phyloP scores from a whole-genome alignment of 2,113 vertebrate genomes.

The Paramormyrops kingsleyae region DNA sequence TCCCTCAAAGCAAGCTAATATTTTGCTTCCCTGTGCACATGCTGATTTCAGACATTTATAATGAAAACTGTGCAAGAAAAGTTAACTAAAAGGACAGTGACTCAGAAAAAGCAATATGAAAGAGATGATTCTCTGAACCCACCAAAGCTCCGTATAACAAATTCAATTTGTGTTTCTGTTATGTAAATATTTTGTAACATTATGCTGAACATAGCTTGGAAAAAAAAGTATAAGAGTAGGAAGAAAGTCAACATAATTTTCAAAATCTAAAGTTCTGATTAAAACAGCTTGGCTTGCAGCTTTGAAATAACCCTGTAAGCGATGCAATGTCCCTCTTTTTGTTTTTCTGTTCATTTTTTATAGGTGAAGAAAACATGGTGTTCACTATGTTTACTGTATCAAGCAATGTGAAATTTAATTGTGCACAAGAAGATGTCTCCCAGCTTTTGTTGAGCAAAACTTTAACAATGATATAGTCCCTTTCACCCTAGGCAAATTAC shows the following conservation, averaged over 20 bases:
- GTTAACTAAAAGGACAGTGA: background rate
- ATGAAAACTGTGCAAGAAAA: background rate
- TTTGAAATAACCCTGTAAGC: background rate
- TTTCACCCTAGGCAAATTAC: background rate
- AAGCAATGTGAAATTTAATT: background rate
- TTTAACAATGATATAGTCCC: background rate
- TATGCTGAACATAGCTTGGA: background rate
- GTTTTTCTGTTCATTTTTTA: background rate
- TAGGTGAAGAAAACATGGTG: background rate
- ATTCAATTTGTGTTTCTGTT: background rate
- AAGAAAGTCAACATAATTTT: background rate
- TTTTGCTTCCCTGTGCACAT: background rate
- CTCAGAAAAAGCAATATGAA: background rate
- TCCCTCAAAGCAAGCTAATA: background rate
- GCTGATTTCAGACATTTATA: background rate
- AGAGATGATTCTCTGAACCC: background rate
- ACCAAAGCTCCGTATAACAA: background rate
- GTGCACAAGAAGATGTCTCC: background rate
- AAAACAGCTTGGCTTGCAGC: background rate
- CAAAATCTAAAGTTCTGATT: background rate
- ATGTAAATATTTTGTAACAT: background rate
- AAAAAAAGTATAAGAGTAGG: background rate
- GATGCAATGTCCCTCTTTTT: background rate
- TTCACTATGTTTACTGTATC: background rate
- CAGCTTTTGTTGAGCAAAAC: background rate